Evolutionary conservation across 2,888 invertebrate genomes (phyloP).

Genomic region (Bugula neritina): DNA sequence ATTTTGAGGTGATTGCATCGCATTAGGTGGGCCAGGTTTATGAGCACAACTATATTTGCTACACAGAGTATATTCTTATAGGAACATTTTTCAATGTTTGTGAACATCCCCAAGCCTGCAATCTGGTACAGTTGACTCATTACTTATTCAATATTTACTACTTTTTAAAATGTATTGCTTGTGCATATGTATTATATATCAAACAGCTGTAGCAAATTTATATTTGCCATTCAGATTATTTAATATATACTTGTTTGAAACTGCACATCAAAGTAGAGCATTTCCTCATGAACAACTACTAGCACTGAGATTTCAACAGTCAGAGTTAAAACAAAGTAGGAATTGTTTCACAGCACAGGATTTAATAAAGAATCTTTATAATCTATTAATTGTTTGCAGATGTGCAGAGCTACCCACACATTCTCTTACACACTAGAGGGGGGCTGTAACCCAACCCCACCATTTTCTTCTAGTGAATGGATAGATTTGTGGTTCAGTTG

Average conservation of each 20-base stretch:
- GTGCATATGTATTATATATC: neutral
- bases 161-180: neutral
- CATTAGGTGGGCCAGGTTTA: no score
- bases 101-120: neutral
- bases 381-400: neutral
- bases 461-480: no score
- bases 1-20: no score
- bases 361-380: conserved; percentile 24
- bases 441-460: no score
- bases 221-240: neutral
- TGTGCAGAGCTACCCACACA: neutral
- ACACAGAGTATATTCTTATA: no score
- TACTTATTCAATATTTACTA: neutral
- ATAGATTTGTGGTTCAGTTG: no score
- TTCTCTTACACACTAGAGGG: no score
- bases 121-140: neutral
- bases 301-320: no score
- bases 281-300: neutral
- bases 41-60: no score
- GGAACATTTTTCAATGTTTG: no score
- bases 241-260: no score
- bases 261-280: no score
- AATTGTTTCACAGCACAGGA: conserved; percentile 17
- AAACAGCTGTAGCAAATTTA: neutral
- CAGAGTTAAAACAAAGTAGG: neutral